Evolutionary conservation across 2,797 vertebrate genomes (phyloP).

Genomic region (Hippopotamyrus pictus): DNA sequence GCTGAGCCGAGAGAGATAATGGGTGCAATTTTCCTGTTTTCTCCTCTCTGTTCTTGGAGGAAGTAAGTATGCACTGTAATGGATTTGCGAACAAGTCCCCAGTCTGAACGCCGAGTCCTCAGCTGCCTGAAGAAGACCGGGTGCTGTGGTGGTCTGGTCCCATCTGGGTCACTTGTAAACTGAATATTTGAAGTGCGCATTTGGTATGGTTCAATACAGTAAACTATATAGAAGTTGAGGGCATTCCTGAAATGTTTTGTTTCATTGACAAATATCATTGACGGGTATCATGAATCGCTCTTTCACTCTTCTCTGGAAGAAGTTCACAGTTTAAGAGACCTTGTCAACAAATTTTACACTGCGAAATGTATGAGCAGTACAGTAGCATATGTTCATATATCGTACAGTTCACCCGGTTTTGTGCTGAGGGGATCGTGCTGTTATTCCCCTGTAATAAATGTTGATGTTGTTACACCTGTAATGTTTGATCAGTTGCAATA

Average conservation of each 20-base stretch:
- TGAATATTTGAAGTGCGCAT: background rate
- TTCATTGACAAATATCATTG: background rate
- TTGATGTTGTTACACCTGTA: conserved; percentile 3
- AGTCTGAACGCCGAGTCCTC: background rate
- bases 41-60: conserved; percentile 1
- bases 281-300: background rate
- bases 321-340: conserved; percentile 40
- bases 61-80: conserved; percentile 11
- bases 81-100: background rate
- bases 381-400: conserved; percentile 20
- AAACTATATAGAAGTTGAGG: background rate
- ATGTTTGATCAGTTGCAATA: conserved; percentile 15
- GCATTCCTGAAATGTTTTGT: background rate
- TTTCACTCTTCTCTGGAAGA: conserved; percentile 38
- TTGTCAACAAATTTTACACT: conserved; percentile 54
- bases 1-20: conserved; percentile 8
- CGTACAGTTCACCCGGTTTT: background rate
- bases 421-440: conserved; percentile 3
- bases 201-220: background rate
- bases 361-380: conserved; percentile 49
- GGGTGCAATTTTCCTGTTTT: background rate
- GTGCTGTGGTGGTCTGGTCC: background rate
- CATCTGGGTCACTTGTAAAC: background rate
- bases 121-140: background rate
- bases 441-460: background rate